Evolutionary conservation across 1,140 invertebrate species (phyloP), one percentile per base, ranked within the genome.

Genomic region (Centruroides sculpturatus): DNA sequence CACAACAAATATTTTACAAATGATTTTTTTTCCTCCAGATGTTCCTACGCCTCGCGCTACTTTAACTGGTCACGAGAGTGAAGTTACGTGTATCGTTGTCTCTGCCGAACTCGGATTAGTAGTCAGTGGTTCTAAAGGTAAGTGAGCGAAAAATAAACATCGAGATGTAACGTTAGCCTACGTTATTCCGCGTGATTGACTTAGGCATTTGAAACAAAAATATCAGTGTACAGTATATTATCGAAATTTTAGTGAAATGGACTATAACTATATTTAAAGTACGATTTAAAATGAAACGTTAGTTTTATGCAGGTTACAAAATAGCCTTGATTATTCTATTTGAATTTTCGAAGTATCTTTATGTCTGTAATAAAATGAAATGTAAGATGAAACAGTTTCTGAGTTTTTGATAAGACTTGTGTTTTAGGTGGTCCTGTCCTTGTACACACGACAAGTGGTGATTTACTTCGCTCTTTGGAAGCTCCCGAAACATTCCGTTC

Each of bases 81-180:
- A 92, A 53, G 88, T 99, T 52, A 89, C 89, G 51, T 90, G 87
- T 69, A 89, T 98, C 60, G 89, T 92, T 56, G 95, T 99, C 51
- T 95, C 93, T 5, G 95, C 96, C 13, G 96, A 99, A 74, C 81
- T 99, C 46, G 96, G 95, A 13, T 79, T 98, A n/a, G 94, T 99
- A 56, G 86, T 99, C 51, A 97, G 92, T 54, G 92, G 90, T 51
- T 64, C 63, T 10, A 64, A 57, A 59, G 54, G 63, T 64, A 53
- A 54, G 23, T 11, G 35, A 23, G 23, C 23, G 23, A 23, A 23
- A 2, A 23, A 23, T 23, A 23, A 23, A 23, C 23, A 23, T 23
- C 23, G 23, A 23, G 23, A 23, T 23, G 23, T 23, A 23, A 23
- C 23, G 23, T 23, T 23, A 23, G 23, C 2, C 23, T 2, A 23